Percentiles rank a stretch among this genome's conserved stretches.
Conservation (phyloP, 2,888 invertebrate species). For the Erpobdella octoculata region DNA sequence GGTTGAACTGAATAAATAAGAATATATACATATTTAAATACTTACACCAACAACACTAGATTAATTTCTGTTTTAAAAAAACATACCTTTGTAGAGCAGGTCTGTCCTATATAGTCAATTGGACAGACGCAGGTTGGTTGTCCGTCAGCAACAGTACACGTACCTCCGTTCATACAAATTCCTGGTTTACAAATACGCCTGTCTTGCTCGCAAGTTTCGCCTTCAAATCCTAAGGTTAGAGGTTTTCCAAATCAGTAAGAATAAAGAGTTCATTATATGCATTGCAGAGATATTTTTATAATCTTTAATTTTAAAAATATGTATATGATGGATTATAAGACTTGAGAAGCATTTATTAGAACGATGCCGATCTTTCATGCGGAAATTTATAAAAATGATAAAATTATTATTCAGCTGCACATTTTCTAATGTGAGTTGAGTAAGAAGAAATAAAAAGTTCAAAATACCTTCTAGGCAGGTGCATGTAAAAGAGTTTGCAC, state of each 20-base stretch:
- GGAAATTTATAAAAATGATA: background rate
- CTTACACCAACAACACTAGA: background rate
- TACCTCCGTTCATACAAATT: constrained; percentile 35
- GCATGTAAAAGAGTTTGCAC: constrained; percentile 37
- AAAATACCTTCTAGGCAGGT: constrained; percentile 37
- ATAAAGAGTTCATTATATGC: too few species aligned
- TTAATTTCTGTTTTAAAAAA: background rate
- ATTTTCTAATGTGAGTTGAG: constrained; percentile 20
- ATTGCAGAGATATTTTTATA: background rate
- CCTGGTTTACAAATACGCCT: constrained; percentile 67
- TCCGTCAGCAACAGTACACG: constrained; percentile 26
- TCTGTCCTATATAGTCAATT: constrained; percentile 43
- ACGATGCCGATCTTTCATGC: background rate
- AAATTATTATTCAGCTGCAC: background rate
- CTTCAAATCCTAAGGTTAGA: constrained; percentile 46
- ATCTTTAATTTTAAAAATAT: constrained; percentile 22
- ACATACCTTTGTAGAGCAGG: constrained; percentile 2
- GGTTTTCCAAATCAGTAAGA: too few species aligned
- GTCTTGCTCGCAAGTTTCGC: constrained; percentile 61
- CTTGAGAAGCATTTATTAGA: background rate
- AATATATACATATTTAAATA: background rate
- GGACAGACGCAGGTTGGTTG: constrained; percentile 58
- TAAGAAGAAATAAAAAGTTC: constrained; percentile 31
- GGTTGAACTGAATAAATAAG: background rate
- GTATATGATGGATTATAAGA: constrained; percentile 35